These are phyloP conservation scores for Neolamprologus fasciatus DNA, from an alignment of 2,113 vertebrate species.

Conservation along the genomic window DNA sequence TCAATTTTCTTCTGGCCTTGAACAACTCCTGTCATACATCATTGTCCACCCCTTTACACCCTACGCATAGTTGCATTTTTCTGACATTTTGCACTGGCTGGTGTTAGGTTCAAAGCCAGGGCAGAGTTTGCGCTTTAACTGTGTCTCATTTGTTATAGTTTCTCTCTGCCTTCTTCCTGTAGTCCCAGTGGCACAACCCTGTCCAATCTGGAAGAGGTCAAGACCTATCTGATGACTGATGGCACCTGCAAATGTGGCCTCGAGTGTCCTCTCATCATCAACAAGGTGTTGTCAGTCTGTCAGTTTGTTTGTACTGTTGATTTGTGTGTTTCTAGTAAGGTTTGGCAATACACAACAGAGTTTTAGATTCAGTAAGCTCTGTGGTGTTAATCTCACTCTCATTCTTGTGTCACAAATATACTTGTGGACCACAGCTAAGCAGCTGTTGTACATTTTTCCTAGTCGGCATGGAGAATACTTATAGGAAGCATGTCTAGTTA, in stretches of 20 bases:
- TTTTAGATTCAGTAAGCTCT: not conserved
- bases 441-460: not conserved
- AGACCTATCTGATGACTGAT: constrained; percentile 83
- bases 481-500: not conserved
- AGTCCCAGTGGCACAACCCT: constrained; percentile 83
- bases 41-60: not conserved
- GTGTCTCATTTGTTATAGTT: not conserved
- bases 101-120: not conserved
- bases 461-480: not conserved
- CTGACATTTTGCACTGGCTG: not conserved
- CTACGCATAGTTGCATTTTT: not conserved
- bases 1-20: not conserved
- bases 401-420: not conserved
- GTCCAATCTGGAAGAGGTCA: constrained; percentile 83
- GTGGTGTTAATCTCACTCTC: not conserved
- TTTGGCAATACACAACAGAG: not conserved
- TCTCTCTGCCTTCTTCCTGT: not conserved
- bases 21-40: not conserved
- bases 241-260: constrained; percentile 91
- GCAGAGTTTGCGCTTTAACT: not conserved
- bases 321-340: not conserved
- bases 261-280: constrained; percentile 84
- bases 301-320: not conserved
- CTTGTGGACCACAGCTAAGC: not conserved
- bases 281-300: constrained; percentile 71